Evolutionary conservation across 2,113 vertebrate species (phyloP).

Genomic region (Neofelis nebulosa): DNA sequence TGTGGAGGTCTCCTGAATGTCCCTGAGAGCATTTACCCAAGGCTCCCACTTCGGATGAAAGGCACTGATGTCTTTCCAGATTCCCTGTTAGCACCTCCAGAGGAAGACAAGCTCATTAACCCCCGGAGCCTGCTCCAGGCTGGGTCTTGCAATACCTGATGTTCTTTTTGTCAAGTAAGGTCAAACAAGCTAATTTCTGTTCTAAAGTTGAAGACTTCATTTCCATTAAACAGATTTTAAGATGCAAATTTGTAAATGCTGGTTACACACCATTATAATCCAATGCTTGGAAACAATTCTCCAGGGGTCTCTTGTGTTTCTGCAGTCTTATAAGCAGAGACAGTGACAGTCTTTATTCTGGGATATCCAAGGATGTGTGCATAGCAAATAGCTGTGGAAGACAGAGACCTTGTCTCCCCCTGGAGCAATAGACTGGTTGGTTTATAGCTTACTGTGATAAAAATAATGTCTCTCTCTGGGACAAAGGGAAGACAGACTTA

Average conservation of each 20-base stretch:
- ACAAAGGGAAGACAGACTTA: not conserved
- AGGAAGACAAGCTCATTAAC: not conserved
- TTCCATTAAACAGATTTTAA: not conserved
- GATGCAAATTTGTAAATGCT: not conserved
- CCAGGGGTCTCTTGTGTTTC: not conserved
- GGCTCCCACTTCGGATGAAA: not conserved
- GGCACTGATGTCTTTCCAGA: not conserved
- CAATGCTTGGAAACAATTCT: not conserved
- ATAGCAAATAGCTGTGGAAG: not conserved
- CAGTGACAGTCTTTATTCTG: not conserved
- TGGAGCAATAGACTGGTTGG: not conserved
- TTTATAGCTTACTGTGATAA: not conserved
- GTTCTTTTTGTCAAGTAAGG: not conserved
- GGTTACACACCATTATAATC: not conserved
- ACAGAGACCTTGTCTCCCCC: not conserved
- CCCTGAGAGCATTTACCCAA: not conserved
- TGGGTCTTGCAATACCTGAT: not conserved
- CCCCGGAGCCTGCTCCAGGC: not conserved
- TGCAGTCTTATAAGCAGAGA: not conserved
- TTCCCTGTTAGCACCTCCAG: not conserved
- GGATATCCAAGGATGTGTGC: not conserved
- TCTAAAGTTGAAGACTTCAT: not conserved
- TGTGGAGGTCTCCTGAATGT: not conserved
- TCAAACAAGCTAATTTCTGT: not conserved
- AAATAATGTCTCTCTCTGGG: not conserved